Conservation (phyloP, 2,797 vertebrate genomes). For the Chaetodon trifasciatus region DNA sequence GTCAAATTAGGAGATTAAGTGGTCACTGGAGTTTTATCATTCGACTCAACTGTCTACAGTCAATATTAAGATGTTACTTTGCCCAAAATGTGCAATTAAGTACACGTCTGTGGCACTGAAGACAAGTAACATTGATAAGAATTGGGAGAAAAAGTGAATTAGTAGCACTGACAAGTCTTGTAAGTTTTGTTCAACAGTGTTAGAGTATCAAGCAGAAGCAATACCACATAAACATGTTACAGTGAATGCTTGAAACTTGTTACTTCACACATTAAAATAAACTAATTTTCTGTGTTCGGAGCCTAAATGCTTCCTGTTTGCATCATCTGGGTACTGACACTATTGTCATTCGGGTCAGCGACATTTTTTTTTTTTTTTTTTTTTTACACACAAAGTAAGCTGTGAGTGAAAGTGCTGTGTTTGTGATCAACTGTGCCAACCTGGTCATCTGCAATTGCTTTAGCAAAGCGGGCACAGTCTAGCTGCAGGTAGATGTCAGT, state of each 20-base stretch:
- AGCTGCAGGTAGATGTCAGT: constrained; percentile 98
- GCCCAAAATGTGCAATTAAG: background rate
- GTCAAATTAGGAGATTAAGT: background rate
- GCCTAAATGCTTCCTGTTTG: background rate
- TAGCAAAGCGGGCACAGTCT: constrained; percentile 97
- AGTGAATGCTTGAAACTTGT: background rate
- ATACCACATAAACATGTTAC: background rate
- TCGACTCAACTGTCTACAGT: background rate
- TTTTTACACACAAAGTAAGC: background rate
- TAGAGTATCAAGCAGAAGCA: background rate
- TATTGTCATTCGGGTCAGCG: background rate
- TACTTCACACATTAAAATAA: background rate
- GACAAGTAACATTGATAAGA: background rate
- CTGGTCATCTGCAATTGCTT: constrained; percentile 99
- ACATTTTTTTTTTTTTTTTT: too few species aligned
- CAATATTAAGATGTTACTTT: background rate
- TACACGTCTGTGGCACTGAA: background rate
- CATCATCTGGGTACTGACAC: background rate
- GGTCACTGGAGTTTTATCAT: background rate
- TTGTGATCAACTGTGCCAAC: constrained; percentile 74
- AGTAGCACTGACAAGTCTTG: background rate
- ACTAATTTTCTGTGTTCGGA: background rate
- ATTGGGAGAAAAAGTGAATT: background rate
- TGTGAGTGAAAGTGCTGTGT: background rate
- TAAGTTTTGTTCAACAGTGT: background rate